A percentile compares a stretch with the other conserved stretches of the same genome.
Conservation (phyloP, 2,113 vertebrate species). For the Hemiscyllium ocellatum region DNA sequence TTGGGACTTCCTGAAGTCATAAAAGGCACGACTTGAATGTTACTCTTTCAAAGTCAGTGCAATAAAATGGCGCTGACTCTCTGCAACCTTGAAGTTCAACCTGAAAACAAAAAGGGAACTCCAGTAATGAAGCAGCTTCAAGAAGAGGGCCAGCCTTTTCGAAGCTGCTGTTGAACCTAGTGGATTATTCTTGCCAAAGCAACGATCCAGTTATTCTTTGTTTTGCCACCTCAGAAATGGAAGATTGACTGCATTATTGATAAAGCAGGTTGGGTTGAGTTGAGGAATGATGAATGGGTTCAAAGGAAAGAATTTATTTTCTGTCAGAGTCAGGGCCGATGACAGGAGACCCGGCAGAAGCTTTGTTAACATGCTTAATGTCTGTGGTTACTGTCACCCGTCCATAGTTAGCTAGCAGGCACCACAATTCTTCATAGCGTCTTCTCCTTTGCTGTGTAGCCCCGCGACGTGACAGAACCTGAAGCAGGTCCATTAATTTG, state of each 20-base stretch:
- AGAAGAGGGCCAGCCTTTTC: not conserved
- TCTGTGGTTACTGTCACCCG: constrained; percentile 32
- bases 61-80: not conserved
- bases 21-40: too few species aligned
- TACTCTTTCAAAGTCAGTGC: not conserved
- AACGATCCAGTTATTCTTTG: not conserved
- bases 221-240: not conserved
- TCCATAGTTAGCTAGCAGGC: constrained; percentile 35
- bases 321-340: not conserved
- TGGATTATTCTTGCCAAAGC: not conserved
- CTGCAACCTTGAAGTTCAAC: not conserved
- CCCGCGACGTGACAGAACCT: constrained; percentile 11
- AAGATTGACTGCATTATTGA: constrained; percentile 23
- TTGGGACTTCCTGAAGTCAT: not conserved
- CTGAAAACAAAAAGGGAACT: not conserved
- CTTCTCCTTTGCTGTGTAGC: not conserved
- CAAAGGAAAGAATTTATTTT: constrained; percentile 28
- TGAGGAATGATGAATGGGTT: constrained; percentile 34
- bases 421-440: constrained; percentile 3
- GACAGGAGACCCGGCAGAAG: constrained; percentile 32
- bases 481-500: constrained; percentile 33
- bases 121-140: not conserved
- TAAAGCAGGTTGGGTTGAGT: constrained; percentile 8
- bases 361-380: constrained; percentile 37
- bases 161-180: not conserved